Evolutionary conservation across 30 jellyfish, hydroid and myxozoan genomes (phyloP), one percentile per base, ranked within the genome.

Genomic region (Sanderia malayensis): DNA sequence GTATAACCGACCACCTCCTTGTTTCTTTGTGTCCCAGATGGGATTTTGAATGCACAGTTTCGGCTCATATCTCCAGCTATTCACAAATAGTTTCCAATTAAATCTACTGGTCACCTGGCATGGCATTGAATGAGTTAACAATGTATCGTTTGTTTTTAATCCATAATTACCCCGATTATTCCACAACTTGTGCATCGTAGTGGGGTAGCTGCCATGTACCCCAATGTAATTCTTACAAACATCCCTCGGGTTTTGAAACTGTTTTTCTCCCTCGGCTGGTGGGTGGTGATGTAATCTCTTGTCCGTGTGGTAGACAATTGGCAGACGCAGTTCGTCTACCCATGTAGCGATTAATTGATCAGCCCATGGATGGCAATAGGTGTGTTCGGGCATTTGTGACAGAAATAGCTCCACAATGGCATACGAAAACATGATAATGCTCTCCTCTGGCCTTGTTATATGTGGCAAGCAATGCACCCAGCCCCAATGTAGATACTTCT

Each of bases 241-340:
- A 58, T 88, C 71, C 44, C 41, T 64, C 49, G n/a, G 31, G 20
- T 59, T 27, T 30, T 67, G 41, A 25, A 87, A 87, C 47, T 46
- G 25, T 8, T 55, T 74, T n/a, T 47, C 6, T n/a, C 26, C 47
- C 32, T 80, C 85, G 2, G 83, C 90, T 11, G 95, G 95, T 0
- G 97, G 97, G 75, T 74, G 58, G 55, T 88, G 97, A 70, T 88
- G 97, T 22, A 88, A 76, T 23, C 97, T 66, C 13, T 52, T 24
- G 55, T 88, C 97, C 28, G 71, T 79, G 37, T 67, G 91, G 55
- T 88, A 88, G 0, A 67, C 20, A 1, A 27, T 31, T 4, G 76
- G 80, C 21, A 88, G 28, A 21, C 46, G 27, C 17, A 75, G 47
- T 79, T 83, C 79, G 15, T 47, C 58, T 9, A 53, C 64, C 95